Evolutionary conservation across 1,140 invertebrate genomes (phyloP).

Genomic region (Heterodera schachtii): DNA sequence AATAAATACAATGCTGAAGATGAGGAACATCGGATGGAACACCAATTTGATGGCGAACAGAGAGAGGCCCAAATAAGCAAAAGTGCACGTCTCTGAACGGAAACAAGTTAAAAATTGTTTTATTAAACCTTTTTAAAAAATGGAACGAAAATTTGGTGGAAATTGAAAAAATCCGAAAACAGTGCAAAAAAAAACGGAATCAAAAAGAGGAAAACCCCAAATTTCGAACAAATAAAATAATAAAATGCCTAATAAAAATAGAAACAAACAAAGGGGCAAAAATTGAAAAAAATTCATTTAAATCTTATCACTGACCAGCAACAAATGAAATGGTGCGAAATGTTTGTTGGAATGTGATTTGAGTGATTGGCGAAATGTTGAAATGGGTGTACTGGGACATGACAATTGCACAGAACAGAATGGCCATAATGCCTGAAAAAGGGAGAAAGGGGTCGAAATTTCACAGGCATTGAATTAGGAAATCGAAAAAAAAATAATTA

Average conservation of each 20-base stretch:
- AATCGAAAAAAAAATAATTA: conserved; percentile 27
- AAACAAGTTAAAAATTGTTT: conserved; percentile 9
- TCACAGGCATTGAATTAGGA: neutral
- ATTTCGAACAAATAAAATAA: neutral
- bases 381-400: conserved; percentile 99
- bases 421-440: conserved; percentile 91
- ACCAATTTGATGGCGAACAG: conserved; percentile 88
- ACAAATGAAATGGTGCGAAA: conserved; percentile 96
- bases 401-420: conserved; percentile 95
- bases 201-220: conserved; percentile 1
- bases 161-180: too few relatives aligned
- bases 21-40: conserved; percentile 77
- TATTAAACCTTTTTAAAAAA: too few relatives aligned
- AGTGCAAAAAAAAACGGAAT: too few relatives aligned
- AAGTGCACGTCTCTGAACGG: conserved; percentile 87
- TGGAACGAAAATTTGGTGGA: too few relatives aligned
- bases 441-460: conserved; percentile 9
- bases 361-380: conserved; percentile 94
- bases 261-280: neutral
- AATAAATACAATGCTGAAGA: conserved; percentile 80
- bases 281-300: conserved; percentile 3
- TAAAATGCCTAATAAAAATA: neutral
- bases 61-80: conserved; percentile 96
- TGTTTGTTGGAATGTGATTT: conserved; percentile 98
- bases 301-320: conserved; percentile 70